A percentile compares a stretch with the other conserved stretches of the same genome.
phyloP scores from a whole-genome alignment of 2,113 vertebrate genomes.

The Microtus oregoni region DNA sequence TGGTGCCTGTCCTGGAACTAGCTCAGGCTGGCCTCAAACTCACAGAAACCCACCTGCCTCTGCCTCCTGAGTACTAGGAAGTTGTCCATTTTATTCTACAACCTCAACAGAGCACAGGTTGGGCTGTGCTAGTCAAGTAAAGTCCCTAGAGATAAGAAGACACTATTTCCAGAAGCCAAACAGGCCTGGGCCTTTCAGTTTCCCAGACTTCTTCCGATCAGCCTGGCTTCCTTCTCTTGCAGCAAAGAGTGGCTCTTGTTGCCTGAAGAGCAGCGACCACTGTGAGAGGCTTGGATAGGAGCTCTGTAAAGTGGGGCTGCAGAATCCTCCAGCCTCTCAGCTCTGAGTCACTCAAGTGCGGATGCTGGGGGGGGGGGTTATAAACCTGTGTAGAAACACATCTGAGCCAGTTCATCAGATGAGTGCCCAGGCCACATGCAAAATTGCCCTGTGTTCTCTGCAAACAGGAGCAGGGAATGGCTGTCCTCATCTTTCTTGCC shows the following conservation, averaged over 20 bases:
- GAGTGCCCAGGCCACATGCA: neutral
- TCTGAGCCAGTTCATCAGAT: slow-evolving; percentile 39
- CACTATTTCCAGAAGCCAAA: neutral
- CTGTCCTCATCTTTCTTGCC: neutral
- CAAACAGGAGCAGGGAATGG: neutral
- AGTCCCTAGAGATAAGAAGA: neutral
- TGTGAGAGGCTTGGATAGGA: neutral
- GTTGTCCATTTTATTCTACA: neutral
- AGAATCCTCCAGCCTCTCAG: neutral
- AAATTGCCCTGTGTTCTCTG: neutral
- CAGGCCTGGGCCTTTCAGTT: neutral
- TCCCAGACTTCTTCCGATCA: neutral
- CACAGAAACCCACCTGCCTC: too few relatives aligned
- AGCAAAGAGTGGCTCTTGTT: neutral
- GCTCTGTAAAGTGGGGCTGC: neutral
- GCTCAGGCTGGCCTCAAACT: too few relatives aligned
- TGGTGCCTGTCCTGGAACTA: too few relatives aligned
- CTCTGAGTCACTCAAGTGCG: slow-evolving; percentile 36
- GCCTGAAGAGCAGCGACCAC: neutral
- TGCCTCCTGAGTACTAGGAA: neutral
- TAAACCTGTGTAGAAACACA: slow-evolving; percentile 33
- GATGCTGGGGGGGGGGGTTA: neutral
- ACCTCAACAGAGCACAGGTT: neutral
- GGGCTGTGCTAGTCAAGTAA: neutral
- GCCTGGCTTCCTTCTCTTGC: neutral